Base-by-base conservation (phyloP, 2,113 vertebrate genomes). In the Apaloderma vittatum region DNA sequence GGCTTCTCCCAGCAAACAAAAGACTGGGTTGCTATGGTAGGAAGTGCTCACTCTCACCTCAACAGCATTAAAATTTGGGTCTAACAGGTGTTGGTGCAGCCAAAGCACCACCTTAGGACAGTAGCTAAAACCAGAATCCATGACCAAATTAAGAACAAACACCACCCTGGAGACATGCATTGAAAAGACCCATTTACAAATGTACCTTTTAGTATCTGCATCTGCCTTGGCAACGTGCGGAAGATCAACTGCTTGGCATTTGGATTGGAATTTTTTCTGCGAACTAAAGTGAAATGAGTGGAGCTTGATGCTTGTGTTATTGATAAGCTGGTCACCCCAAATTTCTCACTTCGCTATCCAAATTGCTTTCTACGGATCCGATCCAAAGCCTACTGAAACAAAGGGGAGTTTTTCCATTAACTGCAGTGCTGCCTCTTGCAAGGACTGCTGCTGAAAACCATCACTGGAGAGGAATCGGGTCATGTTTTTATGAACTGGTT, bases 291-390 rank as follows among this genome's bases (percentile, higher is more conserved):
- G 62, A 71, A 18, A 49, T 80, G 59, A 75, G 82, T 4, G 10
- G 36, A 86, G 55, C 55, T 34, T 0, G 0, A 3, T 52, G 54
- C 27, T 23, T 1, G 0, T 30, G 32, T 61, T 70, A 48, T 7
- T 46, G 26, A 54, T 43, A 18, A 1, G 2, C 11, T 37, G 48
- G 37, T 36, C 65, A 61, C 34, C 86, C 65, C 63, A 62, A 36
- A 18, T 70, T 92, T 72, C 55, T 81, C 79, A 81, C 67, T 29
- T 92, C 40, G n/a, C 40, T 48, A n/a, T 29, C 67, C 73, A 89
- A 70, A 91, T 34, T 90, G 62, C 30, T 85, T 93, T 66, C 72
- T 26, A 29, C 88, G 51, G 70, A 40, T 17, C 49, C 4, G 10
- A 6, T 48, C 48, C 91, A 90, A 71, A 80, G 61, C 22, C 76